Evolutionary conservation across 1,140 invertebrate species (phyloP).

Genomic region (Eupristina koningsbergeri): DNA sequence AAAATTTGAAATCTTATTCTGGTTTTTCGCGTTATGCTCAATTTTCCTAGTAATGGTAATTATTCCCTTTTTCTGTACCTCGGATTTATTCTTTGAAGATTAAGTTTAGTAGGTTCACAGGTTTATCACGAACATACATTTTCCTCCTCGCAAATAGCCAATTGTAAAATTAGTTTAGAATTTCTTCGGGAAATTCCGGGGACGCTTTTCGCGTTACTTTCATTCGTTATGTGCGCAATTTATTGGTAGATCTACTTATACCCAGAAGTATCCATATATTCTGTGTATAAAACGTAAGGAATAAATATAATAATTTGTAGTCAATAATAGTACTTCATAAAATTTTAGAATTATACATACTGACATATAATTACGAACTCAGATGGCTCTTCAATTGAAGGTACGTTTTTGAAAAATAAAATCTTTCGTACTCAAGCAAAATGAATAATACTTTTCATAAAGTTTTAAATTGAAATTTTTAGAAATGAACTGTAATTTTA

Average conservation of each 20-base stretch:
- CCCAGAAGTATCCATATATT: background rate
- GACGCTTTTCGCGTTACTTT: too few species aligned
- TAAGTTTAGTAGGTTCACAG: too few species aligned
- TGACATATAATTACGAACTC: background rate
- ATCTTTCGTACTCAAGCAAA: background rate
- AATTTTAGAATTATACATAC: background rate
- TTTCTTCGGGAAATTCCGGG: too few species aligned
- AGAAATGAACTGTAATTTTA: background rate
- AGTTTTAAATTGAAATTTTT: slow-evolving; percentile 1
- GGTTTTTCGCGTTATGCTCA: too few species aligned
- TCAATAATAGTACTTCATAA: background rate
- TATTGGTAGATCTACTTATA: background rate
- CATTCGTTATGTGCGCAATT: background rate
- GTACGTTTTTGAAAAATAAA: background rate
- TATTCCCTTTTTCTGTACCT: too few species aligned
- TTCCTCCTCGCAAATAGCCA: too few species aligned
- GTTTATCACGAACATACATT: too few species aligned
- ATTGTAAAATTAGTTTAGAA: too few species aligned
- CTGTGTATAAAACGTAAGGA: background rate
- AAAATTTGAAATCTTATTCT: too few species aligned
- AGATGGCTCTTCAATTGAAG: background rate
- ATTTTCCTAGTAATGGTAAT: too few species aligned
- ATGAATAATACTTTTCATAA: slow-evolving; percentile 30
- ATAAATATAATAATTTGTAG: background rate
- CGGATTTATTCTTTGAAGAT: too few species aligned